Evolutionary conservation across 30 jellyfish, hydroid and myxozoan species (phyloP), one percentile per base, ranked within the genome.

Genomic region (Clytia hemisphaerica): DNA sequence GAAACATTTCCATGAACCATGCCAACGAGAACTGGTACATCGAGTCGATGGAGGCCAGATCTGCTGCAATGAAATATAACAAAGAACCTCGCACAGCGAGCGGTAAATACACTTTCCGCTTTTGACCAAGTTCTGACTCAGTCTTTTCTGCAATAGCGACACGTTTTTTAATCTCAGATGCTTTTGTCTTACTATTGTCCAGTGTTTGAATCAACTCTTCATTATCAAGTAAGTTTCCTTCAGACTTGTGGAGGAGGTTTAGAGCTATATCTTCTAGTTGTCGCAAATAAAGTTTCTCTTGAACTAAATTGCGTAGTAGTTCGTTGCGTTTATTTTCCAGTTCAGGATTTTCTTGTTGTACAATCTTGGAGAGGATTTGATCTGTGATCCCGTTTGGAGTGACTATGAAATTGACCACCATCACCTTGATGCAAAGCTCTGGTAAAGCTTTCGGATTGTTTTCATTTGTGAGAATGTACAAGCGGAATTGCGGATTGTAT

Each of bases 11-110:
- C 19, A 68, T 73, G 46, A 86, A 86, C 96, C 96, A 86, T 21
- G 63, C 49, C 63, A 86, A 68, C n/a, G 96, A 78, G 55, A 86
- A 86, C 74, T 78, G 94, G 68, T 78, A 86, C 96, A 86, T 86
- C 10, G 61, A 75, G 37, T 77, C 94, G 16, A 86, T 62, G 4
- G 66, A 22, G n/a, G 94, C 40, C 49, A 86, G 58, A 54, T 86
- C 96, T 21, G 74, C 53, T 30, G 81, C 61, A 1, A 79, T 92
- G 61, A 78, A 76, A 62, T 78, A 86, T 71, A 86, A 61, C 45
- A 73, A 18, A 0, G 96, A 83, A 24, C 94, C 96, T 0, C 93
- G 94, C 24, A 78, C 78, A 37, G 96, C 96, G 14, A 86, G 83
- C 2, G 91, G 78, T 37, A 78, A 68, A 75, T 78, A 86, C 16